phyloP scores from a whole-genome alignment of 2,113 vertebrate species.

The Procavia capensis region DNA sequence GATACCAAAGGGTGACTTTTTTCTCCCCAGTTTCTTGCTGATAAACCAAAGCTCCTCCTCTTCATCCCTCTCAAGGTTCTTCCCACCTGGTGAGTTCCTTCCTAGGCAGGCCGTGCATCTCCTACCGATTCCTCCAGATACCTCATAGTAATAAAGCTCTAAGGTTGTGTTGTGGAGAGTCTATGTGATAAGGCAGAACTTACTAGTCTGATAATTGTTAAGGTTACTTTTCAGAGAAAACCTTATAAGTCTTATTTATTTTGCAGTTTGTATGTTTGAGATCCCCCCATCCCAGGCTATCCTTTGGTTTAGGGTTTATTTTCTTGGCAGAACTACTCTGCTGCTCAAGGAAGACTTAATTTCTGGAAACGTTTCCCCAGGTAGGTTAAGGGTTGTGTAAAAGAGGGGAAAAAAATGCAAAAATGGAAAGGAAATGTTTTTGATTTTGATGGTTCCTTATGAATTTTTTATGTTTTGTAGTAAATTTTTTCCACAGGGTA shows the following conservation, averaged over 20 bases:
- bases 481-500: slow-evolving; percentile 98
- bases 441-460: slow-evolving; percentile 88
- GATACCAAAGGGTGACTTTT: slow-evolving; percentile 96
- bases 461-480: slow-evolving; percentile 89
- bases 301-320: slow-evolving; percentile 83
- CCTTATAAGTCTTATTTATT: slow-evolving; percentile 97
- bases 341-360: slow-evolving; percentile 90
- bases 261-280: slow-evolving; percentile 89
- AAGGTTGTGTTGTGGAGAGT: slow-evolving; percentile 98
- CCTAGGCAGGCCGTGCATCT: slow-evolving; percentile 94
- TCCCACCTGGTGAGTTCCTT: slow-evolving; percentile 82
- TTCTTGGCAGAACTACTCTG: slow-evolving; percentile 90
- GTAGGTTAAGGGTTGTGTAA: slow-evolving; percentile 89
- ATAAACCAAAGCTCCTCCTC: slow-evolving; percentile 97
- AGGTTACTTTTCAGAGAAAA: slow-evolving; percentile 92
- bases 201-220: slow-evolving; percentile 95
- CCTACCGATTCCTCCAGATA: slow-evolving; percentile 99
- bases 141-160: slow-evolving; percentile 99
- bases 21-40: slow-evolving; percentile 93
- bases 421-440: slow-evolving; percentile 88
- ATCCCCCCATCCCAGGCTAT: slow-evolving; percentile 70
- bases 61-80: slow-evolving; percentile 72
- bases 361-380: slow-evolving; percentile 88
- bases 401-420: slow-evolving; percentile 80
- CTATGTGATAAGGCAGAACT: slow-evolving; percentile 97